A percentile compares a stretch with the other conserved stretches of the same genome.
Evolutionary conservation across 2,797 vertebrate species (phyloP).

Genomic region (Loriculus beryllinus): DNA sequence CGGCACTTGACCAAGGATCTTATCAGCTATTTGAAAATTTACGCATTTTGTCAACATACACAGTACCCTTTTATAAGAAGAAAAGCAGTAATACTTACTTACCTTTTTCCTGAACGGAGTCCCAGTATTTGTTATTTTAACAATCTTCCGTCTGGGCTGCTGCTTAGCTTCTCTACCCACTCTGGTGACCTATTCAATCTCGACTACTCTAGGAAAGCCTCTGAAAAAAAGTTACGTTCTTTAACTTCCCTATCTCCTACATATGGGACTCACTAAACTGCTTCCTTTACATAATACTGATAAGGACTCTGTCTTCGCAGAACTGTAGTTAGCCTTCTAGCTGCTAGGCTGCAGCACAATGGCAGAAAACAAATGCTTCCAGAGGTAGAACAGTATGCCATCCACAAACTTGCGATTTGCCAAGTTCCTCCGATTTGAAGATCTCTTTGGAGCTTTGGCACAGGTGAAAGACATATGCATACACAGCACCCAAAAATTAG

Average conservation of each 20-base stretch:
- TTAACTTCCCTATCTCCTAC: neutral
- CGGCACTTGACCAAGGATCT: neutral
- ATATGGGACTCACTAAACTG: neutral
- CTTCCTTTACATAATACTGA: neutral
- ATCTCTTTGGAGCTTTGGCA: neutral
- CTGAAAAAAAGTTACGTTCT: neutral
- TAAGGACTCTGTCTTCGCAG: neutral
- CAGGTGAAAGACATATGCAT: neutral
- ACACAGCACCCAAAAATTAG: neutral
- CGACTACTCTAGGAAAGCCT: neutral
- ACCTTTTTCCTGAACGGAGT: neutral
- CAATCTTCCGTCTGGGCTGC: neutral
- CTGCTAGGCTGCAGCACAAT: neutral
- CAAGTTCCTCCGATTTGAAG: neutral
- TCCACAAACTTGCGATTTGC: neutral
- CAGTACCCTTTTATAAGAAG: neutral
- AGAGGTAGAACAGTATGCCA: neutral
- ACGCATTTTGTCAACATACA: neutral
- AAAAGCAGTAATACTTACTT: neutral
- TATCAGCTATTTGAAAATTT: neutral
- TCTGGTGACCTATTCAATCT: neutral
- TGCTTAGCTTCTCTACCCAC: neutral
- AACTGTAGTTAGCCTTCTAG: neutral
- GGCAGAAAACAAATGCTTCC: neutral
- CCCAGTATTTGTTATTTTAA: neutral